These are phyloP conservation scores for Mionectes olivaceus DNA, from an alignment of 2,797 vertebrate genomes.

Conservation along the genomic window DNA sequence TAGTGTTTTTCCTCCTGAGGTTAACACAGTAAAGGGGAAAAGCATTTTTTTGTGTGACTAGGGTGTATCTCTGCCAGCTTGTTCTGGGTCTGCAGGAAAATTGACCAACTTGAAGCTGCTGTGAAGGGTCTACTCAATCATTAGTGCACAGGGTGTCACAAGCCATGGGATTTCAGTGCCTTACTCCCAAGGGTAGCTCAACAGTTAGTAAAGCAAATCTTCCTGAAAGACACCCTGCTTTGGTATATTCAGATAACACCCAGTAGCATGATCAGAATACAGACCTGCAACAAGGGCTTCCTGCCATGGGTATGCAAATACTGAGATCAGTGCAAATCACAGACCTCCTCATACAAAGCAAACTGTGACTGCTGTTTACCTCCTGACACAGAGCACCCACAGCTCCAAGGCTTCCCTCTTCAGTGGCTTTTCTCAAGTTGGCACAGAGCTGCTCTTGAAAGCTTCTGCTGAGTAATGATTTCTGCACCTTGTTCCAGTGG, in stretches of 20 bases:
- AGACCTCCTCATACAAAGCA: not conserved
- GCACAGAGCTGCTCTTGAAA: not conserved
- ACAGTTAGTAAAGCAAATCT: not conserved
- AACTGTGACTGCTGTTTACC: not conserved
- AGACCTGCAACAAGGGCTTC: not conserved
- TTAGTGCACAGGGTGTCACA: not conserved
- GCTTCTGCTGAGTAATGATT: not conserved
- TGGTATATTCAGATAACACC: not conserved
- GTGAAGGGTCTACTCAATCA: not conserved
- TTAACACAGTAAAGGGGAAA: not conserved
- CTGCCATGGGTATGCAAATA: slow-evolving; percentile 10
- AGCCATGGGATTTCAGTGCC: not conserved
- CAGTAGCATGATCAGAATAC: not conserved
- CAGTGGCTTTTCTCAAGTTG: not conserved
- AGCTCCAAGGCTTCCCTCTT: not conserved
- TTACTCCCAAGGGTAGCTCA: not conserved
- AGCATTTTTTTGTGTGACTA: not conserved
- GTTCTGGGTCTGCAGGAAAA: not conserved
- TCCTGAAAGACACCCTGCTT: not conserved
- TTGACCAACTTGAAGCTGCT: not conserved
- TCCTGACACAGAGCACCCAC: not conserved
- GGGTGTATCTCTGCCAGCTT: not conserved
- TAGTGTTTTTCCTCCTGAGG: not conserved
- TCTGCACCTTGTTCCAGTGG: not conserved
- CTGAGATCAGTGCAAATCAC: not conserved